A percentile compares a stretch with the other conserved stretches of the same genome.
phyloP scores from a whole-genome alignment of 2,797 vertebrate genomes.

The Brotula barbata region DNA sequence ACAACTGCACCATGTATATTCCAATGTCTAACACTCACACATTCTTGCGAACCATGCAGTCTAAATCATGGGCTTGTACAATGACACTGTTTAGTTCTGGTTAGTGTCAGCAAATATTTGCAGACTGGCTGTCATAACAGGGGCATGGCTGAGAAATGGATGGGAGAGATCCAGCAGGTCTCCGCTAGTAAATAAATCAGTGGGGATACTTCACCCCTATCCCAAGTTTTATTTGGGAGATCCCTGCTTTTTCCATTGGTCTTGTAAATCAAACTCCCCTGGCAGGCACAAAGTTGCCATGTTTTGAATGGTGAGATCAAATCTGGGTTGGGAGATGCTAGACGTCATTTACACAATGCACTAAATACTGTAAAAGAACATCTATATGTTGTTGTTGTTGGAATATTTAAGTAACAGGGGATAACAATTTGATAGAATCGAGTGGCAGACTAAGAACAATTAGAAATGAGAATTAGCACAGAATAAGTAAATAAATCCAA shows the following conservation, averaged over 20 bases:
- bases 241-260: slow-evolving; percentile 68
- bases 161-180: slow-evolving; percentile 71
- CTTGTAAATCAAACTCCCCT: slow-evolving; percentile 72
- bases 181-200: slow-evolving; percentile 78
- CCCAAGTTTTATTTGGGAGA: slow-evolving; percentile 77
- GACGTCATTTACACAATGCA: slow-evolving; percentile 44
- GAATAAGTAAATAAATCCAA: not conserved
- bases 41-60: slow-evolving; percentile 61
- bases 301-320: slow-evolving; percentile 69
- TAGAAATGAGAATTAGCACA: slow-evolving; percentile 34
- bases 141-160: slow-evolving; percentile 76
- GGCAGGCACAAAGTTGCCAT: slow-evolving; percentile 64
- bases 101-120: slow-evolving; percentile 86
- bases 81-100: slow-evolving; percentile 84
- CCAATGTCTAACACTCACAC: slow-evolving; percentile 64
- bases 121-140: slow-evolving; percentile 84
- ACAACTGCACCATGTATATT: slow-evolving; percentile 75
- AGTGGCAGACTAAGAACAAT: slow-evolving; percentile 16
- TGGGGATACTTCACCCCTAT: slow-evolving; percentile 76
- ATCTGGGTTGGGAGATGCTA: slow-evolving; percentile 45
- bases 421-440: slow-evolving; percentile 31
- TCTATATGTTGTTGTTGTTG: slow-evolving; percentile 27
- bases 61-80: slow-evolving; percentile 75
- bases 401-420: slow-evolving; percentile 29
- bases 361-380: slow-evolving; percentile 48